Conservation (phyloP, 2,113 vertebrate species). For the Camelus dromedarius region DNA sequence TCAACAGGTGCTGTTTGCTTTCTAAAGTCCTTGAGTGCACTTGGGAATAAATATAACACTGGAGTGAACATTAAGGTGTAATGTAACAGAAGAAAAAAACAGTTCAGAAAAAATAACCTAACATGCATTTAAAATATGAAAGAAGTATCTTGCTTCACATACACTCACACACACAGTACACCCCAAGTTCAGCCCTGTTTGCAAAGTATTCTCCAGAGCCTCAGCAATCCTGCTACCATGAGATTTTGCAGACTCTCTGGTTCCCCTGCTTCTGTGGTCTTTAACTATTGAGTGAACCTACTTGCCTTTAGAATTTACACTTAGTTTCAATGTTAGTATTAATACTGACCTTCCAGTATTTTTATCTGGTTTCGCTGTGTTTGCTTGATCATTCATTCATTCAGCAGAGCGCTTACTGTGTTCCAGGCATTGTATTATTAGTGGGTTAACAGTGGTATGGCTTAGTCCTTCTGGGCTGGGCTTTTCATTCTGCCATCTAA, state of each 20-base stretch:
- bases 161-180: not conserved
- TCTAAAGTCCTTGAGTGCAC: slow-evolving; percentile 35
- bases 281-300: not conserved
- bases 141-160: slow-evolving; percentile 28
- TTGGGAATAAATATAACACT: slow-evolving; percentile 46
- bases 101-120: slow-evolving; percentile 39
- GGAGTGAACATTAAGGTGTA: not conserved
- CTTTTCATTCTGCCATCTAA: slow-evolving; percentile 17
- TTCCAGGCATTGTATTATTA: not conserved
- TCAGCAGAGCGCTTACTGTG: not conserved
- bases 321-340: slow-evolving; percentile 51
- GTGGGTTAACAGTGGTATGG: slow-evolving; percentile 1
- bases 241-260: not conserved
- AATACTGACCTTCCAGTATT: not conserved
- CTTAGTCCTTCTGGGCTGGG: not conserved
- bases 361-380: not conserved
- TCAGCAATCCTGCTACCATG: not conserved
- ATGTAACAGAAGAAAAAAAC: slow-evolving; percentile 43
- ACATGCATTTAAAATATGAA: slow-evolving; percentile 56
- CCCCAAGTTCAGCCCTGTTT: not conserved
- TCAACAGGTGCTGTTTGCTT: not conserved
- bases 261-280: slow-evolving; percentile 16
- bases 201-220: slow-evolving; percentile 4
- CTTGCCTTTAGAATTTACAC: slow-evolving; percentile 29
- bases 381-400: not conserved